These are phyloP conservation scores for Elymnias hypermnestra DNA, from an alignment of 1,140 invertebrate species.

Conservation along the genomic window DNA sequence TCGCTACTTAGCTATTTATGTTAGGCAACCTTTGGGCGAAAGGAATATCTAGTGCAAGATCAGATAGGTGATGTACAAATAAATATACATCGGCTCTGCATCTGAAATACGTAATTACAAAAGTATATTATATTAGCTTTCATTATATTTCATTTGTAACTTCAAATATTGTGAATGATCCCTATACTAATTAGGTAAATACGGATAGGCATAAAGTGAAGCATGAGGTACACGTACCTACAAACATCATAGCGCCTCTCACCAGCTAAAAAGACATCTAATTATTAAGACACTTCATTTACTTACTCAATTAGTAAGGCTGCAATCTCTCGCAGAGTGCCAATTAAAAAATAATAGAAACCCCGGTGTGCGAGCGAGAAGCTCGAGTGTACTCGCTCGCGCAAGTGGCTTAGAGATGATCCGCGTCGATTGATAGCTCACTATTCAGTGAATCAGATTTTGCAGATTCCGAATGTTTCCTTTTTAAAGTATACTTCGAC, in stretches of 20 bases:
- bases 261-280: slow-evolving; percentile 63
- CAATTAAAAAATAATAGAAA: slow-evolving; percentile 72
- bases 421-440: slow-evolving; percentile 47
- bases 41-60: too few species aligned
- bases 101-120: too few species aligned
- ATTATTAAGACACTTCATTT: slow-evolving; percentile 74
- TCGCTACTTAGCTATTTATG: too few species aligned
- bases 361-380: slow-evolving; percentile 54
- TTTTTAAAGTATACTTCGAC: slow-evolving; percentile 17
- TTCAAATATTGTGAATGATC: slow-evolving; percentile 6
- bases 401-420: slow-evolving; percentile 59
- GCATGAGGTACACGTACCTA: slow-evolving; percentile 19
- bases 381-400: slow-evolving; percentile 43
- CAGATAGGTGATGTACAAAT: too few species aligned
- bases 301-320: slow-evolving; percentile 71
- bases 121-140: too few species aligned
- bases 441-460: slow-evolving; percentile 45
- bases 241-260: slow-evolving; percentile 34
- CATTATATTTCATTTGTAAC: too few species aligned
- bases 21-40: too few species aligned
- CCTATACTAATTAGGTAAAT: slow-evolving; percentile 28
- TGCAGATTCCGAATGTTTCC: slow-evolving; percentile 21
- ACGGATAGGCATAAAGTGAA: slow-evolving; percentile 24
- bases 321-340: slow-evolving; percentile 59
- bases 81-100: too few species aligned